Evolutionary conservation across 2,888 invertebrate genomes (phyloP).

Genomic region (Bedellia somnulentella): DNA sequence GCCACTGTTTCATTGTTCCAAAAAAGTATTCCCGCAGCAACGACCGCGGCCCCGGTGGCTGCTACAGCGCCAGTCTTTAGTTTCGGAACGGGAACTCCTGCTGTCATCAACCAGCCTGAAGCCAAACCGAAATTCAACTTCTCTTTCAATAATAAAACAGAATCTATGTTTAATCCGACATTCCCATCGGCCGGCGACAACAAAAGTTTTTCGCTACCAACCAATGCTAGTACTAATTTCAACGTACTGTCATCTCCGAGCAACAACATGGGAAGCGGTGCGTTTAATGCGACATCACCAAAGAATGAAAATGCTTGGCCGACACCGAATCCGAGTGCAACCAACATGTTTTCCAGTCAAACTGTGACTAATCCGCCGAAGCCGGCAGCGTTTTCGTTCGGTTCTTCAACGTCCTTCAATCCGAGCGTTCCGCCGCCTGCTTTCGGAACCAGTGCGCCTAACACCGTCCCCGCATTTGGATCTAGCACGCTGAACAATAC

Average conservation of each 20-base stretch:
- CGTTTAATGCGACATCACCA: conserved; percentile 13
- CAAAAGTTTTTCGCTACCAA: conserved; percentile 6
- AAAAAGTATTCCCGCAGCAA: conserved; percentile 7
- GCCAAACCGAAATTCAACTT: conserved; percentile 29
- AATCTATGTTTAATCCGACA: conserved; percentile 15
- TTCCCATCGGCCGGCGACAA: conserved; percentile 14
- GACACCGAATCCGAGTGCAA: conserved; percentile 7
- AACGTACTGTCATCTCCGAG: no score
- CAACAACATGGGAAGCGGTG: conserved; percentile 10
- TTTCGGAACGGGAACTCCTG: conserved; percentile 19
- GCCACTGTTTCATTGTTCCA: conserved; percentile 6
- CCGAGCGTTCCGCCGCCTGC: conserved; percentile 8
- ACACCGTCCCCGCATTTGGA: no score
- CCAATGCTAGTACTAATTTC: no score
- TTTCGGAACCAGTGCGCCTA: neutral
- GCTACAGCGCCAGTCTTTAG: conserved; percentile 22
- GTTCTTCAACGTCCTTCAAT: conserved; percentile 20
- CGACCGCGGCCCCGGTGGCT: conserved; percentile 9
- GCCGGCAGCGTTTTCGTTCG: conserved; percentile 26
- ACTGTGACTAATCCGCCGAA: conserved; percentile 19
- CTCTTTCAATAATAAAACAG: conserved; percentile 20
- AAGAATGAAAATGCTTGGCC: conserved; percentile 32
- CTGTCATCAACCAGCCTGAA: conserved; percentile 11
- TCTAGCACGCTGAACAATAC: no score
- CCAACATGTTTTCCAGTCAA: conserved; percentile 19